These are phyloP conservation scores for Serrognathus titanus DNA, from an alignment of 2,888 invertebrate genomes.

Conservation along the genomic window DNA sequence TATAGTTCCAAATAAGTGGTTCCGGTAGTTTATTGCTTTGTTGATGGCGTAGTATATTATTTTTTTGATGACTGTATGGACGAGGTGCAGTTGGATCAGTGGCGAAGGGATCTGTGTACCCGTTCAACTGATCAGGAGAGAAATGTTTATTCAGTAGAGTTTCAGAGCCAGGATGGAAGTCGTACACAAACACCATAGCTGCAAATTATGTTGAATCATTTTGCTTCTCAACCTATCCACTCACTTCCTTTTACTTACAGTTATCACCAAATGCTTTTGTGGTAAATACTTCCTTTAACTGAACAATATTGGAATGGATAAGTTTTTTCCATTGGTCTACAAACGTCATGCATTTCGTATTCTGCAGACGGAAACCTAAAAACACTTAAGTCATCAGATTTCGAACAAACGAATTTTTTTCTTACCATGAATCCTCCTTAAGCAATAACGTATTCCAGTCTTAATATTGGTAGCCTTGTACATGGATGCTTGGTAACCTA, in stretches of 20 bases:
- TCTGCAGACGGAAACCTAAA: constrained; percentile 73
- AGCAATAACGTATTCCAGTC: constrained; percentile 79
- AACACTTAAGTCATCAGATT: constrained; percentile 16
- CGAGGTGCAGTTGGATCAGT: constrained; percentile 77
- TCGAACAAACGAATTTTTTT: neutral
- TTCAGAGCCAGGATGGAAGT: constrained; percentile 88
- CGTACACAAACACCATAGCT: constrained; percentile 96
- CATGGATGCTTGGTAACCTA: constrained; percentile 75
- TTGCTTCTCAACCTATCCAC: neutral
- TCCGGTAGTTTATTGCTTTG: constrained; percentile 75
- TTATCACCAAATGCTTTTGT: constrained; percentile 95
- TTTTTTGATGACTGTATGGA: constrained; percentile 79
- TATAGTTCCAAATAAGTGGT: constrained; percentile 89
- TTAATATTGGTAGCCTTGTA: constrained; percentile 89
- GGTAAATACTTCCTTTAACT: constrained; percentile 87
- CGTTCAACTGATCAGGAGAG: constrained; percentile 60
- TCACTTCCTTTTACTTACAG: constrained; percentile 59
- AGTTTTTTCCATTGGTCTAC: constrained; percentile 95
- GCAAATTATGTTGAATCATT: constrained; percentile 29
- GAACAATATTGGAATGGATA: constrained; percentile 91
- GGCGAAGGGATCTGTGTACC: constrained; percentile 75
- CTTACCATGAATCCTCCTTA: constrained; percentile 82
- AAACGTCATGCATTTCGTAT: constrained; percentile 77
- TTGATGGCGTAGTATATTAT: constrained; percentile 73
- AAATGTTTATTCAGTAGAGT: constrained; percentile 87